Percentiles rank a stretch among this genome's conserved stretches.
Evolutionary conservation across 2,113 vertebrate genomes (phyloP).

Genomic region (Podilymbus podiceps): DNA sequence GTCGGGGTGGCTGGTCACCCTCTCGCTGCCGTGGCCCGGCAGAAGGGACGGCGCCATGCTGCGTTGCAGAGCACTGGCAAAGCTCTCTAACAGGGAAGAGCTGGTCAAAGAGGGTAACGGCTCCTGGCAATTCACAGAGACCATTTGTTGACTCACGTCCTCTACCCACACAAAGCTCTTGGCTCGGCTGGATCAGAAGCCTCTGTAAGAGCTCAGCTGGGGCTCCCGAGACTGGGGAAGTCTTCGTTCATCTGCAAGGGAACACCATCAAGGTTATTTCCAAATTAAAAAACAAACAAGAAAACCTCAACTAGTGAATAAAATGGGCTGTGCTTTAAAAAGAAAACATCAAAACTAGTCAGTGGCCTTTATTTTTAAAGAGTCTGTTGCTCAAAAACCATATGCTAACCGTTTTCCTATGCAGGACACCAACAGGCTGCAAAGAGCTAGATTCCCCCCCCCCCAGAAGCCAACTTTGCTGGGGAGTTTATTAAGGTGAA

Average conservation of each 20-base stretch:
- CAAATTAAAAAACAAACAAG: neutral
- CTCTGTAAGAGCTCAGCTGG: neutral
- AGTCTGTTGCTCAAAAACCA: neutral
- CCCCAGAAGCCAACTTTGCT: neutral
- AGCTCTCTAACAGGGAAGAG: constrained; percentile 31
- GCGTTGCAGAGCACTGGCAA: neutral
- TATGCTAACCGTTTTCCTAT: neutral
- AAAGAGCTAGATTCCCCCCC: neutral
- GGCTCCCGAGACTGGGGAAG: neutral
- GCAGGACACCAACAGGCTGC: neutral
- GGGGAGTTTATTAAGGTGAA: neutral
- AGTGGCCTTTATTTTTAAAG: neutral
- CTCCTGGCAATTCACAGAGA: constrained; percentile 81
- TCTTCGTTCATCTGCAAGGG: constrained; percentile 23
- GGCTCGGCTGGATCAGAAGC: neutral
- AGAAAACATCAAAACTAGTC: neutral
- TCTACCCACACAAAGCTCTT: neutral
- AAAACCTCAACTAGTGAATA: neutral
- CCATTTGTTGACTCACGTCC: constrained; percentile 74
- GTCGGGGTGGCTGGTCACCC: neutral
- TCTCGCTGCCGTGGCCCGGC: neutral
- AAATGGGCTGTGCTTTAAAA: neutral
- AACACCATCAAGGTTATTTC: constrained; percentile 31
- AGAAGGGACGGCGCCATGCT: constrained; percentile 8
- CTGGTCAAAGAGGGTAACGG: constrained; percentile 58